These are phyloP conservation scores for Micoletzkya japonica DNA, from an alignment of 2,888 invertebrate species.

Conservation along the genomic window DNA sequence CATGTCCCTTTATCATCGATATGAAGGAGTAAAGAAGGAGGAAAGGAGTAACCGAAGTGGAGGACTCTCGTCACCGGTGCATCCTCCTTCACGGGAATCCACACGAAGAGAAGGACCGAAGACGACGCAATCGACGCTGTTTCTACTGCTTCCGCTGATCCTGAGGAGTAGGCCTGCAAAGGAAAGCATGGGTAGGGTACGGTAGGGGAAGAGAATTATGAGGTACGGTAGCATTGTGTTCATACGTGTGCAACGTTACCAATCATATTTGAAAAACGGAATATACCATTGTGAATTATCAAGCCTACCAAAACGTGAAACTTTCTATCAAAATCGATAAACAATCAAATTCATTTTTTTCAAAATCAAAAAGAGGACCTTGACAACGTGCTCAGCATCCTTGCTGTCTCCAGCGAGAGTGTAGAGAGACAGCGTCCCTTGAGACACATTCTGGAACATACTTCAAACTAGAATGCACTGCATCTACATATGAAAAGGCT, in stretches of 20 bases:
- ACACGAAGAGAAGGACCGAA: slow-evolving; percentile 33
- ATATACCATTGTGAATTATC: too few species aligned
- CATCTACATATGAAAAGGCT: not conserved
- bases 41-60: slow-evolving; percentile 33
- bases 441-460: slow-evolving; percentile 27
- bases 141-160: slow-evolving; percentile 1
- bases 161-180: slow-evolving; percentile 18
- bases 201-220: too few species aligned
- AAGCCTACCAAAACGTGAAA: too few species aligned
- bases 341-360: not conserved
- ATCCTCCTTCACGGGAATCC: slow-evolving; percentile 32
- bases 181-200: not conserved
- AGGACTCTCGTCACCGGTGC: slow-evolving; percentile 31
- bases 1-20: too few species aligned
- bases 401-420: slow-evolving; percentile 39
- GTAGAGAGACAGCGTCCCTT: slow-evolving; percentile 34
- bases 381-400: slow-evolving; percentile 34
- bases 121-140: slow-evolving; percentile 30
- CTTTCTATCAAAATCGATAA: too few species aligned
- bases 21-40: too few species aligned
- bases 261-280: too few species aligned
- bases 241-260: too few species aligned
- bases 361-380: slow-evolving; percentile 26
- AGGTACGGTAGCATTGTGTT: too few species aligned
- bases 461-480: not conserved